phyloP scores from a whole-genome alignment of 2,113 vertebrate species.

The Arothron firmamentum region DNA sequence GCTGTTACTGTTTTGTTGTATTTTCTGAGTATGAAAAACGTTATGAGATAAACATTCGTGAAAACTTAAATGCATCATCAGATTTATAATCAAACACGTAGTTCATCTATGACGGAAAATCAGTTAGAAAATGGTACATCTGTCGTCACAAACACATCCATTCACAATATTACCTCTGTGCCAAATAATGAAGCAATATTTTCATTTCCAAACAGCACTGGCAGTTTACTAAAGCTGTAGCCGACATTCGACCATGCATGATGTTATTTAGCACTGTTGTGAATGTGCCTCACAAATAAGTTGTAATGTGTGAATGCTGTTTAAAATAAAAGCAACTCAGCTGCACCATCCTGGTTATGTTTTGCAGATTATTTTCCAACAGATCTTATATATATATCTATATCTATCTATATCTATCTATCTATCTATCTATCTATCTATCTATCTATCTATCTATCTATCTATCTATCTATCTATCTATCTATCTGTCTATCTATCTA shows the following conservation, averaged over 20 bases:
- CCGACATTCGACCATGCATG: conserved; percentile 73
- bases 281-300: conserved; percentile 68
- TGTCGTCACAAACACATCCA: conserved; percentile 6
- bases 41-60: conserved; percentile 22
- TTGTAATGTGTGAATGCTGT: conserved; percentile 73
- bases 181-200: conserved; percentile 80
- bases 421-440: too few species aligned
- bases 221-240: conserved; percentile 56
- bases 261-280: conserved; percentile 67
- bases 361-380: background rate
- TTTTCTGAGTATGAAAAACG: conserved; percentile 36
- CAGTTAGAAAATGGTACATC: background rate
- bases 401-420: too few species aligned
- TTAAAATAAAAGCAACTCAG: conserved; percentile 74
- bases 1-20: conserved; percentile 48
- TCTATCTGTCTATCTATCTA: too few species aligned
- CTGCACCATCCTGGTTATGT: conserved; percentile 1
- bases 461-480: too few species aligned
- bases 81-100: conserved; percentile 15
- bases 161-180: conserved; percentile 62
- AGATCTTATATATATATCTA: too few species aligned
- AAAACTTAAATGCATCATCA: conserved; percentile 22
- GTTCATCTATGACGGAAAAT: background rate
- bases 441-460: too few species aligned
- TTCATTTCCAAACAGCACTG: conserved; percentile 70